Evolutionary conservation across 1,140 invertebrate genomes (phyloP), one percentile per base, ranked within the genome.

Genomic region (Cotesia vestalis): DNA sequence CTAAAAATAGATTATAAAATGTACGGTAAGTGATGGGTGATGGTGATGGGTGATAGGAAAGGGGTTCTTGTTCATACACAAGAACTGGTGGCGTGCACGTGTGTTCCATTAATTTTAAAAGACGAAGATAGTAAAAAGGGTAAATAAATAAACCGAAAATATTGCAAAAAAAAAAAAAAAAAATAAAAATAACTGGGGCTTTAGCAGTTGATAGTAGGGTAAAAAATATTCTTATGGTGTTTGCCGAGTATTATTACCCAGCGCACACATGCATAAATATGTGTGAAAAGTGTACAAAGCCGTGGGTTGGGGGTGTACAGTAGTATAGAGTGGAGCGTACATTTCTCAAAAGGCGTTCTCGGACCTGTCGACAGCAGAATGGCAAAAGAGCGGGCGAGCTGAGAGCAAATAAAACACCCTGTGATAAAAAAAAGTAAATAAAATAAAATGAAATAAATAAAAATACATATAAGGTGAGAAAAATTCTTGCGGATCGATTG

Each of bases 101-200:
- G 74, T 75, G 74, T 36, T 71, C 71, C 74, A 75, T 75, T 75
- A 75, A 75, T 75, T 75, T 67, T 46, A 46, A 14, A 34, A 62
- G 55, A 70, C 34, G 52, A 74, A 27, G 69, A 69, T 69, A 40
- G 66, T 34, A 35, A 11, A 60, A 34, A 52, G 57, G 52, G 51
- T 27, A 73, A 73, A 62, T 51, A 14, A 57, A 35, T 12, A 38
- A 57, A 34, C 27, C 11, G 36, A 9, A 9, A 57, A 72, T 27
- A 57, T 12, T 8, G 12, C 4, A 17, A 59, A 59, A 9, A 59
- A 14, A 20, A 20, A 63, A 63, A 64, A 63, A 14, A 51, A 1
- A 36, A 35, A 63, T 1, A 63, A 71, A 36, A 62, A 27, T 51
- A 61, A 20, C 11, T 55, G 14, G 34, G 14, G 52, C 46, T 46